These are phyloP conservation scores for Cheilosia pagana DNA, from an alignment of 2,888 invertebrate genomes.

Conservation along the genomic window DNA sequence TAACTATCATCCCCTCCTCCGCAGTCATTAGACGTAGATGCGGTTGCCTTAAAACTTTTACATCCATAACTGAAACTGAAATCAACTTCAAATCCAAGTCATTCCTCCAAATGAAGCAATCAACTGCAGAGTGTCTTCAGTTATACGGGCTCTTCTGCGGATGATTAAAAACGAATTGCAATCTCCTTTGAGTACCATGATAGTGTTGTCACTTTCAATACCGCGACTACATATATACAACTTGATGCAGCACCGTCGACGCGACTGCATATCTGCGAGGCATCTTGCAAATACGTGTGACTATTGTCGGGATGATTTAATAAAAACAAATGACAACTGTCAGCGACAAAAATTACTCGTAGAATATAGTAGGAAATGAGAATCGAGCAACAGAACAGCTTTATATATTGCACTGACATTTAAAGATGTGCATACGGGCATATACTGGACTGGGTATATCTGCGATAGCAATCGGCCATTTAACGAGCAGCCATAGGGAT, in stretches of 20 bases:
- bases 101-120: constrained; percentile 37
- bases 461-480: constrained; percentile 54
- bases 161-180: constrained; percentile 54
- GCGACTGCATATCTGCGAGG: neutral
- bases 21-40: no score
- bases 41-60: no score
- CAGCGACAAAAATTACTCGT: constrained; percentile 52
- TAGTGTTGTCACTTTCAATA: constrained; percentile 48
- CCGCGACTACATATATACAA: constrained; percentile 8
- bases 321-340: constrained; percentile 71
- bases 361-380: constrained; percentile 22
- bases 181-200: constrained; percentile 26
- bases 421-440: constrained; percentile 27
- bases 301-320: constrained; percentile 64
- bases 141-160: constrained; percentile 61
- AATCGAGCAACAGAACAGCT: constrained; percentile 19
- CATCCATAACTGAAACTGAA: no score
- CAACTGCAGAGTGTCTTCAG: constrained; percentile 36
- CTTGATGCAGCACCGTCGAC: neutral
- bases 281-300: constrained; percentile 37
- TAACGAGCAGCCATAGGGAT: constrained; percentile 39
- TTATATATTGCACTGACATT: constrained; percentile 29
- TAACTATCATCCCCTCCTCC: no score
- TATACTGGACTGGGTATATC: constrained; percentile 22
- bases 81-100: neutral